Evolutionary conservation across 2,888 invertebrate species (phyloP).

Genomic region (Amiota minor): DNA sequence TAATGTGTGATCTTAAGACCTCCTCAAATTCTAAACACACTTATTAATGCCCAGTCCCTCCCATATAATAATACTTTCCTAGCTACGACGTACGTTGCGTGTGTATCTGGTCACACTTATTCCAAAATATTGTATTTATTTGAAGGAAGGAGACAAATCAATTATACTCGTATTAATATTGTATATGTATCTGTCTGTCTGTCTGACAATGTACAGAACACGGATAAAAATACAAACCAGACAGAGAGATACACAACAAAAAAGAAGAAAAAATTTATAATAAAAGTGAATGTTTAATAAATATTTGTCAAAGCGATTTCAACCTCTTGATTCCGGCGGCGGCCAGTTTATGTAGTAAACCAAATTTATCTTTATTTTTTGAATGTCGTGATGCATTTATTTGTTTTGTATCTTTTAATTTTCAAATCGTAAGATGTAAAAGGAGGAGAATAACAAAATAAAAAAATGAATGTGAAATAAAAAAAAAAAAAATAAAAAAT

Average conservation of each 20-base stretch:
- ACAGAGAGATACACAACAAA: not conserved
- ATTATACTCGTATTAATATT: too few relatives aligned
- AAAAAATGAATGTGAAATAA: too few relatives aligned
- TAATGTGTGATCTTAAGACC: too few relatives aligned
- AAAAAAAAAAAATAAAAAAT: not conserved
- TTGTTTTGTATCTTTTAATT: not conserved
- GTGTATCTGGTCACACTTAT: too few relatives aligned
- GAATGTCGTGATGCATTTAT: not conserved
- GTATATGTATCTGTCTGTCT: not conserved
- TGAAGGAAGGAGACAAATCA: too few relatives aligned
- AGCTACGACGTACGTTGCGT: too few relatives aligned
- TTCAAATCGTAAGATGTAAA: not conserved
- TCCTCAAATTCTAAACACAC: too few relatives aligned
- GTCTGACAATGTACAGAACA: not conserved
- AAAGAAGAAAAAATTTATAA: slow-evolving; percentile 16
- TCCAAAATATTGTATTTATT: too few relatives aligned
- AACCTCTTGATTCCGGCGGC: not conserved
- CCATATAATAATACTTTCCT: too few relatives aligned
- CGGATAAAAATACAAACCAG: not conserved
- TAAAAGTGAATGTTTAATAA: slow-evolving; percentile 24
- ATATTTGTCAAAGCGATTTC: slow-evolving; percentile 17
- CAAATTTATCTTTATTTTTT: slow-evolving; percentile 19
- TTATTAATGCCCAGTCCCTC: too few relatives aligned
- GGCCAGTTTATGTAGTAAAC: not conserved
- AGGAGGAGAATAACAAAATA: not conserved